A percentile compares a stretch with the other conserved stretches of the same genome.
phyloP scores from a whole-genome alignment of 2,888 invertebrate genomes.

The Drosophila subsilvestris region DNA sequence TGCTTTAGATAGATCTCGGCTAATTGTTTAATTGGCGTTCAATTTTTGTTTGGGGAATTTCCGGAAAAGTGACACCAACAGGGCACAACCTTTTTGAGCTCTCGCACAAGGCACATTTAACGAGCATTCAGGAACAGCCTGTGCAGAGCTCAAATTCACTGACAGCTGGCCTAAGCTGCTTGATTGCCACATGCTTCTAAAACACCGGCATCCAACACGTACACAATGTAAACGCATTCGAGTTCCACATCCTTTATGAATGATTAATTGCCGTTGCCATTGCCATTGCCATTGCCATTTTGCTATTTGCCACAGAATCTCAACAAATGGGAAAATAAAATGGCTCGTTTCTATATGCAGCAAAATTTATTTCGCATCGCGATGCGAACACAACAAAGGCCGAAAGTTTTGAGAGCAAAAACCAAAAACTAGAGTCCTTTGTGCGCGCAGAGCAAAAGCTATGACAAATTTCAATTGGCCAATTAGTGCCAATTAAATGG shows the following conservation, averaged over 20 bases:
- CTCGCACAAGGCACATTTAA: background rate
- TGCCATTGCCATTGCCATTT: slow-evolving; percentile 3
- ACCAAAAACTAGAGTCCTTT: slow-evolving; percentile 8
- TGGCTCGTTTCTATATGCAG: slow-evolving; percentile 17
- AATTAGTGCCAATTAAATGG: slow-evolving; percentile 65
- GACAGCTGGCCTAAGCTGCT: slow-evolving; percentile 21
- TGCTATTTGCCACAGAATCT: background rate
- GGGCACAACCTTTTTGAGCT: background rate
- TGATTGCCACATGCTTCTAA: slow-evolving; percentile 14
- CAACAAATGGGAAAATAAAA: background rate
- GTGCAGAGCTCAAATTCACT: slow-evolving; percentile 28
- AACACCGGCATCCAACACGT: background rate
- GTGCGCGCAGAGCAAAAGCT: slow-evolving; percentile 5
- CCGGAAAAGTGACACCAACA: background rate
- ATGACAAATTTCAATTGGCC: slow-evolving; percentile 61
- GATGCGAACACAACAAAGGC: slow-evolving; percentile 23
- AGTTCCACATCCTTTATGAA: slow-evolving; percentile 11
- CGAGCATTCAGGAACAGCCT: slow-evolving; percentile 22
- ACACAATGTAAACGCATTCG: background rate
- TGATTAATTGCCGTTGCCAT: slow-evolving; percentile 41
- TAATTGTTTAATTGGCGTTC: slow-evolving; percentile 5
- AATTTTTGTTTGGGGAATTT: background rate
- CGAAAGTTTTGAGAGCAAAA: background rate
- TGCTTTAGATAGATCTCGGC: too few relatives aligned
- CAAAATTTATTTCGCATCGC: slow-evolving; percentile 9